Conservation (phyloP, 2,888 invertebrate species). For the Fragum sueziense region DNA sequence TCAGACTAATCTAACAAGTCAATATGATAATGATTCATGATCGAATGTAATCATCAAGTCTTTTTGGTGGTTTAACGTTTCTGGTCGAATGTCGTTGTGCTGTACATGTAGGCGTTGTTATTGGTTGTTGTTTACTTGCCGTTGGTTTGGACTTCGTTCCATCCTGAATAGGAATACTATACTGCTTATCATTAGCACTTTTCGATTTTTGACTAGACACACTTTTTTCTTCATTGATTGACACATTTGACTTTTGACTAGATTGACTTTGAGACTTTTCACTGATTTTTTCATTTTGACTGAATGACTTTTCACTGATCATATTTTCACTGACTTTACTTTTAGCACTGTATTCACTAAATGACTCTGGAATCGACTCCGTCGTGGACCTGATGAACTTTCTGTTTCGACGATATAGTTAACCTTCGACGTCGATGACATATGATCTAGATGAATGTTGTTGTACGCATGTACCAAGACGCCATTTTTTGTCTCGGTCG, state of each 20-base stretch:
- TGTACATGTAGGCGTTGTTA: too few relatives aligned
- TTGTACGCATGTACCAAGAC: conserved; percentile 6
- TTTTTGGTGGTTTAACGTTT: not conserved
- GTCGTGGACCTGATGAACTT: not conserved
- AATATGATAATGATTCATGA: too few relatives aligned
- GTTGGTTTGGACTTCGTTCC: not conserved
- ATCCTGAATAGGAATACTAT: not conserved
- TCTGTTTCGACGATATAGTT: not conserved
- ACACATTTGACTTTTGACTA: not conserved
- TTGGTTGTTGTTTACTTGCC: not conserved
- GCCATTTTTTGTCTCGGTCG: conserved; percentile 10
- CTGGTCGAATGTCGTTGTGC: not conserved
- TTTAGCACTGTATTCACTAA: not conserved
- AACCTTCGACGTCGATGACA: conserved; percentile 2
- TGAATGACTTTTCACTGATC: not conserved
- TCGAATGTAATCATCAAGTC: not conserved
- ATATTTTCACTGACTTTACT: not conserved
- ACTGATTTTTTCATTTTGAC: not conserved
- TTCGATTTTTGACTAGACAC: not conserved
- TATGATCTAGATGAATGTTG: not conserved
- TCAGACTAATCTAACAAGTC: too few relatives aligned
- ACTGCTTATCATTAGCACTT: not conserved
- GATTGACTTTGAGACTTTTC: conserved; percentile 7
- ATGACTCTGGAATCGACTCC: not conserved
- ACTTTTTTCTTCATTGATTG: not conserved